Conservation (phyloP, 2,888 invertebrate species). For the Agriopis marginaria region DNA sequence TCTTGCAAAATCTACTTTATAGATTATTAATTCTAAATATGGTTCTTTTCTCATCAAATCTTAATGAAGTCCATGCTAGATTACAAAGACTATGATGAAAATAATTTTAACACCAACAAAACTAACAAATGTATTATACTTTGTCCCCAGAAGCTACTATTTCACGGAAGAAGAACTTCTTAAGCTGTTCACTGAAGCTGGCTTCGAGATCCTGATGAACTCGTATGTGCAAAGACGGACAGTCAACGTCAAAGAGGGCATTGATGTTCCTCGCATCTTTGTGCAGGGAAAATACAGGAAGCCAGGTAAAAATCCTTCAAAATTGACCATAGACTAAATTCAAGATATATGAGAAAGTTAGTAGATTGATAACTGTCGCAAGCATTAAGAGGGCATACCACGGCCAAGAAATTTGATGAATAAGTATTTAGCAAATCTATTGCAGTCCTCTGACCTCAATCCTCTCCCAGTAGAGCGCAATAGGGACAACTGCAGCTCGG, state of each 20-base stretch:
- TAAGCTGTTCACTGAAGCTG: conserved; percentile 88
- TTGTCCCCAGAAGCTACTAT: conserved; percentile 89
- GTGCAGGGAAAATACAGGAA: conserved; percentile 95
- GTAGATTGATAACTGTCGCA: no score
- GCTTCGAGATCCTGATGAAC: conserved; percentile 90
- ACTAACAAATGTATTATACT: neutral
- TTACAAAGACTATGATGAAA: neutral
- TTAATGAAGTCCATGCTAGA: no score
- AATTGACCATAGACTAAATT: neutral
- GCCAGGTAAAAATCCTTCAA: conserved; percentile 56
- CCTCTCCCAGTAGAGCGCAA: no score
- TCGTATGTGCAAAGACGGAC: conserved; percentile 95
- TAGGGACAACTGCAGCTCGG: no score
- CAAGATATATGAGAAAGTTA: no score
- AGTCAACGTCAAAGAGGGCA: conserved; percentile 95
- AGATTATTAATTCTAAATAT: no score
- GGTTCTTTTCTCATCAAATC: no score
- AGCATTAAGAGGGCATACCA: no score
- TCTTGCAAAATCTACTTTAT: no score
- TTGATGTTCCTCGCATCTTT: conserved; percentile 97
- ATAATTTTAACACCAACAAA: neutral
- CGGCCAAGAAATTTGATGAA: no score
- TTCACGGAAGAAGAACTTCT: conserved; percentile 91
- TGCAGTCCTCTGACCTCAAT: no score
- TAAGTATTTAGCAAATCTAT: no score